Evolutionary conservation across 2,113 vertebrate species (phyloP).

Genomic region (Ursus arctos): DNA sequence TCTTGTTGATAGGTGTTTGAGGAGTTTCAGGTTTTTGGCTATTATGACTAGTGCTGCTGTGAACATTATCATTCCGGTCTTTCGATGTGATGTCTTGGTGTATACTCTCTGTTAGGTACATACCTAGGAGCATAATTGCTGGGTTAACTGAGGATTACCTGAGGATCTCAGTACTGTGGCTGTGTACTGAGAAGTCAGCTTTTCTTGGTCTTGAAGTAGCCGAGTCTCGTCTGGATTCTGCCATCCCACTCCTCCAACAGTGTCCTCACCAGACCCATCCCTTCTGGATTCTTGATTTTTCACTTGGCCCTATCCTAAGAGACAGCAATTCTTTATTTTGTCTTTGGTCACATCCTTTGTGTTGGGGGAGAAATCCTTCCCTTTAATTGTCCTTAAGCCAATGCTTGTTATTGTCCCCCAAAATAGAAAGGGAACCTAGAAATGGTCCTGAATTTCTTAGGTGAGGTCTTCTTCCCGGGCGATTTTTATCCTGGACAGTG

Average conservation of each 20-base stretch:
- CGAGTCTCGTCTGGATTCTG: constrained; percentile 28
- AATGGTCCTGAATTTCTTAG: not conserved
- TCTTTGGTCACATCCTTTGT: not conserved
- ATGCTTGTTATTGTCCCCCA: not conserved
- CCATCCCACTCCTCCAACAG: not conserved
- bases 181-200: not conserved
- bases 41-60: not conserved
- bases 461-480: not conserved
- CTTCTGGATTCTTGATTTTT: not conserved
- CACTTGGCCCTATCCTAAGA: not conserved
- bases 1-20: not conserved
- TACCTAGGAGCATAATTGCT: not conserved
- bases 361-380: not conserved
- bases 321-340: not conserved
- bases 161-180: not conserved
- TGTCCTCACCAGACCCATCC: not conserved
- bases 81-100: not conserved
- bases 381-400: constrained; percentile 12
- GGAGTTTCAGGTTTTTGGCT: not conserved
- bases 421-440: constrained; percentile 12
- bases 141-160: not conserved
- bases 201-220: not conserved
- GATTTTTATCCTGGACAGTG: not conserved
- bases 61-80: not conserved
- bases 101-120: not conserved